These are phyloP conservation scores for Vespertilio murinus DNA, from an alignment of 2,797 vertebrate species.

Conservation along the genomic window DNA sequence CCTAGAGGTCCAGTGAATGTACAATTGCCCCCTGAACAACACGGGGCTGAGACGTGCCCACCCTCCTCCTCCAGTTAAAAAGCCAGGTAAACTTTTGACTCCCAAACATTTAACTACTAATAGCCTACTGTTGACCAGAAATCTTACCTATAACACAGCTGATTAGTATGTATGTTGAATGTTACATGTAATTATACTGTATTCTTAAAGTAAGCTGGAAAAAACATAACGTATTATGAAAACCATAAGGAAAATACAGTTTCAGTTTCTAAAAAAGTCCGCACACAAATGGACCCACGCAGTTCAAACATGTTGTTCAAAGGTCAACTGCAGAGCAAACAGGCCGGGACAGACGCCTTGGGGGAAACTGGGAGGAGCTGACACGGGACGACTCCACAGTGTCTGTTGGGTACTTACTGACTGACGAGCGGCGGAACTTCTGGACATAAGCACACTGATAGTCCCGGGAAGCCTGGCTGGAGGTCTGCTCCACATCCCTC, in stretches of 20 bases:
- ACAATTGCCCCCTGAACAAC: not conserved
- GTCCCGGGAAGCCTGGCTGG: not conserved
- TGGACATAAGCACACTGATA: constrained; percentile 85
- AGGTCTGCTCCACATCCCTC: constrained; percentile 63
- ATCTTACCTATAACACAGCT: not conserved
- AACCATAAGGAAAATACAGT: not conserved
- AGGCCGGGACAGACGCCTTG: no score
- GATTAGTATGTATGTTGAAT: not conserved
- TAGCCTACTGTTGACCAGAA: not conserved
- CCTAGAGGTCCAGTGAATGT: not conserved
- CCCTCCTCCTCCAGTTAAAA: not conserved
- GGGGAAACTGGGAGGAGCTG: not conserved
- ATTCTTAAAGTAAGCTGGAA: not conserved
- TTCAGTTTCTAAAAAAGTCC: not conserved
- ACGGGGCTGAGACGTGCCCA: not conserved
- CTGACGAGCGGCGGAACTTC: constrained; percentile 77
- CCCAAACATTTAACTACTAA: not conserved
- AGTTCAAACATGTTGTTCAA: not conserved
- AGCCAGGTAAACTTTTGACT: no score
- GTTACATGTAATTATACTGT: not conserved
- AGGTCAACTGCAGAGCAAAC: not conserved
- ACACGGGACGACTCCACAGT: accelerated
- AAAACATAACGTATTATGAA: not conserved
- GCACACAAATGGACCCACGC: accelerated
- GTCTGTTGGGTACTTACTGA: constrained; percentile 77